Conservation (phyloP, 2,113 vertebrate species). For the Falco punctatus region DNA sequence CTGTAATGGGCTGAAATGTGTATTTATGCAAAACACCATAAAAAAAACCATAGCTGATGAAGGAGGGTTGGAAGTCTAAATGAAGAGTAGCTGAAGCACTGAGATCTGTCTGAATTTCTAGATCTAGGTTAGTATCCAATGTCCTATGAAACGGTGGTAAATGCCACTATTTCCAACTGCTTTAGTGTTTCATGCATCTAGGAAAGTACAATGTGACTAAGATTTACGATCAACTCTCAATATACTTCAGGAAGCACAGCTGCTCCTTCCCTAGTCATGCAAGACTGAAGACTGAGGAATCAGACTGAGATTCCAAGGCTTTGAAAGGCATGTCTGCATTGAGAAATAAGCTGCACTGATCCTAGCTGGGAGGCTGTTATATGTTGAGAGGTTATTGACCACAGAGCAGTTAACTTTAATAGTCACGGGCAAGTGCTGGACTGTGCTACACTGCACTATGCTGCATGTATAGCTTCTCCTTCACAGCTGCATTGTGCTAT, state of each 20-base stretch:
- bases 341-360: not conserved
- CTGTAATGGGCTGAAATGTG: not conserved
- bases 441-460: not conserved
- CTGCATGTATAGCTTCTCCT: not conserved
- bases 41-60: not conserved
- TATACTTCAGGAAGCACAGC: not conserved
- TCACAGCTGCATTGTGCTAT: not conserved
- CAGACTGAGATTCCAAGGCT: not conserved
- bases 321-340: not conserved
- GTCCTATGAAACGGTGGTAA: not conserved
- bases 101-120: not conserved
- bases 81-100: not conserved
- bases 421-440: not conserved
- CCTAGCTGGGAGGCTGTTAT: not conserved
- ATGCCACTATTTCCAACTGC: not conserved
- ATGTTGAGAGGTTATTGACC: not conserved
- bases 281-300: not conserved
- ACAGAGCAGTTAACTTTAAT: not conserved
- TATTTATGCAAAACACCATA: not conserved
- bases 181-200: not conserved
- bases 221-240: not conserved
- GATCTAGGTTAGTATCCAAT: not conserved
- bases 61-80: not conserved
- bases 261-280: not conserved
- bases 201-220: fast-evolving